Percentiles rank a stretch among this genome's conserved stretches.
These are phyloP conservation scores for Trachythela sp. DNA, from an alignment of 64 coral and sea anemone species.

Conservation along the genomic window DNA sequence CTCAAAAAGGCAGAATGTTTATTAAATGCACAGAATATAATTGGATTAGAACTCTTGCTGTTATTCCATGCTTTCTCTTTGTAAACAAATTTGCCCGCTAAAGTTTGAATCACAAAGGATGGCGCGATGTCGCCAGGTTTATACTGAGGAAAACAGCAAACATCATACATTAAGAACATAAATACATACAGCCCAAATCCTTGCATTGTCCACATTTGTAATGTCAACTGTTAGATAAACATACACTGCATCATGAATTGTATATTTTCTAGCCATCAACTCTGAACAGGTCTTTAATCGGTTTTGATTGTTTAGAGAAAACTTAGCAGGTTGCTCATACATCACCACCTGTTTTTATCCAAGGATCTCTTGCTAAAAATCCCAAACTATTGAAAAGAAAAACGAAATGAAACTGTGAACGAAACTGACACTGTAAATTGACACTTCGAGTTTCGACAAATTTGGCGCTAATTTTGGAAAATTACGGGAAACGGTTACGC, in stretches of 20 bases:
- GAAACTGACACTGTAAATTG: neutral
- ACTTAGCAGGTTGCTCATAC: neutral
- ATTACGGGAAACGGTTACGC: neutral
- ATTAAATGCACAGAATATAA: constrained; percentile 84
- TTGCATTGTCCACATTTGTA: neutral
- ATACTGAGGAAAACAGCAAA: constrained; percentile 45
- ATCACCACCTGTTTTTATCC: neutral
- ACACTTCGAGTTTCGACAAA: neutral
- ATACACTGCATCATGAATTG: neutral
- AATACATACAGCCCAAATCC: neutral
- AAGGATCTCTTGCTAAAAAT: neutral
- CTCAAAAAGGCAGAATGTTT: constrained; percentile 81
- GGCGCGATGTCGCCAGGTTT: constrained; percentile 69
- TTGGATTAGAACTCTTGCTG: constrained; percentile 54
- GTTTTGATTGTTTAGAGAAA: neutral
- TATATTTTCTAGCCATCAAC: neutral
- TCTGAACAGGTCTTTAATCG: neutral
- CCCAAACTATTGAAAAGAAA: neutral
- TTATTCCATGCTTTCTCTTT: constrained; percentile 48
- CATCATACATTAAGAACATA: neutral
- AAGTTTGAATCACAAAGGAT: constrained; percentile 78
- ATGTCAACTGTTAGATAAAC: neutral
- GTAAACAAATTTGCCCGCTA: constrained; percentile 76
- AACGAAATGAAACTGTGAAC: neutral
- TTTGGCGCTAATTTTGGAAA: neutral